phyloP scores from a whole-genome alignment of 1,140 invertebrate species.

The Aphelenchoides avenae region DNA sequence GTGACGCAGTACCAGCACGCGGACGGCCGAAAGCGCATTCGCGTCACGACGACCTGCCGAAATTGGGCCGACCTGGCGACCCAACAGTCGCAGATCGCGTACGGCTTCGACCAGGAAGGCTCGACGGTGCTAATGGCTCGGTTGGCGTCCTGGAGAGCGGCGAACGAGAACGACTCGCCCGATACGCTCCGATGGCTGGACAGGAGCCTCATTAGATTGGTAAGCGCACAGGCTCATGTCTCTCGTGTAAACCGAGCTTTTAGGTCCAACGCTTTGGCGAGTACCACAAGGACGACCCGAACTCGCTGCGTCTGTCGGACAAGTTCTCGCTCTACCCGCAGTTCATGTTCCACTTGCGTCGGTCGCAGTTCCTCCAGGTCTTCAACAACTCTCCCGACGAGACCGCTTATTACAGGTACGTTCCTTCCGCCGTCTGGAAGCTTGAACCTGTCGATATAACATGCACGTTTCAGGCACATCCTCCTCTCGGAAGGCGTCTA shows the following conservation, averaged over 20 bases:
- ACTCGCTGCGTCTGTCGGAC: constrained; percentile 86
- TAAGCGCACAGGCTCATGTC: constrained; percentile 62
- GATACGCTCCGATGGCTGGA: constrained; percentile 97
- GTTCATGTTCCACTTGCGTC: constrained; percentile 97
- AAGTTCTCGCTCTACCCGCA: constrained; percentile 97
- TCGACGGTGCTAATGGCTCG: constrained; percentile 93
- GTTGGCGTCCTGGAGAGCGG: constrained; percentile 88
- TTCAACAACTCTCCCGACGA: constrained; percentile 99
- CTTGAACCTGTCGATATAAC: background rate
- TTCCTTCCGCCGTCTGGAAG: constrained; percentile 58
- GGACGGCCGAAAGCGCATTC: constrained; percentile 85
- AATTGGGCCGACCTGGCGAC: constrained; percentile 69
- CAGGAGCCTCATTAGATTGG: constrained; percentile 90
- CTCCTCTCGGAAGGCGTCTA: constrained; percentile 92
- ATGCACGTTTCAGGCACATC: constrained; percentile 74
- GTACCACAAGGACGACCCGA: constrained; percentile 93
- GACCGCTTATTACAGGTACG: constrained; percentile 91
- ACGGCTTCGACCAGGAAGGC: constrained; percentile 69
- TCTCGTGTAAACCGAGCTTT: constrained; percentile 36
- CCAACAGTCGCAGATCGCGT: constrained; percentile 67
- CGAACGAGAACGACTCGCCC: constrained; percentile 84
- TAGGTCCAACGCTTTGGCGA: constrained; percentile 99
- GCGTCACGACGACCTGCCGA: constrained; percentile 91
- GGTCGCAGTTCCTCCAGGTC: constrained; percentile 99
- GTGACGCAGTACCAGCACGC: constrained; percentile 97